Base-by-base conservation (phyloP, 1,140 invertebrate species). In the Mamestra configurata region DNA sequence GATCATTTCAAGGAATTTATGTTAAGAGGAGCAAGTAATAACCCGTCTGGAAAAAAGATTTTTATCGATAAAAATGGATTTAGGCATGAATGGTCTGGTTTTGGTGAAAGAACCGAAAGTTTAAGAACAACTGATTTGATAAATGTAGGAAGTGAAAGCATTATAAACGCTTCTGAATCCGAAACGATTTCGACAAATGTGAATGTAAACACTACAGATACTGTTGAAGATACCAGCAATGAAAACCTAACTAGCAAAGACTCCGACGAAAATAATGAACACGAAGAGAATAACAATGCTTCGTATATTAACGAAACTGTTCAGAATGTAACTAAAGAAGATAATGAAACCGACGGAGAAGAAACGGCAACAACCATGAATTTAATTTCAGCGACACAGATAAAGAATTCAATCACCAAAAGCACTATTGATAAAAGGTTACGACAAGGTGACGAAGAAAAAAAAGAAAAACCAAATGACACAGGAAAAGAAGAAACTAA, bases 1-100 rank as follows among this genome's bases (percentile, higher is more conserved):
- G 90, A 93, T 80, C 85, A 92, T 81, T 91, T 91, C 57, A 79
- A 87, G 64, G 83, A 87, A 31, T 87, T 86, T 27, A 88, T 92
- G 31, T 78, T 86, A 24, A 80, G 86, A 80, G 70, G 82, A 18
- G 79, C 66, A 6, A 86, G 80, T 53, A 53, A 13, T 5, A 20
- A 85, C 13, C 73, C 83, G 66, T 82, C 87, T 20, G 81, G 55
- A 0, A 77, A 84, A 40, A 81, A 82, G 79, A 27, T 91, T 46
- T 88, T 89, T 49, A 57, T 92, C 6, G 92, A 92, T 61, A 80
- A 79, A 27, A 88, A 92, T 51, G 89, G 90, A 0, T 85, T 91
- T 8, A 79, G 89, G 66, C 92, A 93, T 82, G 81, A 76, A 35
- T 93, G 92, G 92, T 78, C 77, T 22, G 82, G 82, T 5, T 78